These are phyloP conservation scores for Hypomesus transpacificus DNA, from an alignment of 2,113 vertebrate species.

Conservation along the genomic window DNA sequence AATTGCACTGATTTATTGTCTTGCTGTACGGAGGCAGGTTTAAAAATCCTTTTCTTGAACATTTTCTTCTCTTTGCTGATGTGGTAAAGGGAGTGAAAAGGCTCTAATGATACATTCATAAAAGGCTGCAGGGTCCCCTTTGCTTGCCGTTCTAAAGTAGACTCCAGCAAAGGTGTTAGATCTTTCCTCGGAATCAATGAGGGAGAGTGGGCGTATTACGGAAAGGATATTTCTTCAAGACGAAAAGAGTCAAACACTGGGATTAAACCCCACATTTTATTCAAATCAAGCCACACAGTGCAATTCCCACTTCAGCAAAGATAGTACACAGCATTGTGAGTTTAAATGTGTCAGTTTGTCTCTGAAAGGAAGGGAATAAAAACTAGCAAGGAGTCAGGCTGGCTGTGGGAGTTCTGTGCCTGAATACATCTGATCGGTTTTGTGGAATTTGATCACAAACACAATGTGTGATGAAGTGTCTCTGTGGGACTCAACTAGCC, in stretches of 20 bases:
- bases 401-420: not conserved
- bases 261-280: slow-evolving; percentile 15
- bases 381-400: not conserved
- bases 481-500: too few relatives aligned
- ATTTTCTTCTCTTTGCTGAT: too few relatives aligned
- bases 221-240: slow-evolving; percentile 15
- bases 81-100: too few relatives aligned
- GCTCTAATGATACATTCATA: not conserved
- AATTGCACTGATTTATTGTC: too few relatives aligned
- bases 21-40: too few relatives aligned
- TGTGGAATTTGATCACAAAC: not conserved
- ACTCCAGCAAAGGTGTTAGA: not conserved
- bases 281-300: slow-evolving; percentile 12
- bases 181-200: slow-evolving; percentile 12
- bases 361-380: not conserved
- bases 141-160: not conserved
- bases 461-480: too few relatives aligned
- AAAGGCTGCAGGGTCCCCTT: not conserved
- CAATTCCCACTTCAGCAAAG: slow-evolving; percentile 6
- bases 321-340: not conserved
- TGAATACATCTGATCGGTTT: not conserved
- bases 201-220: slow-evolving; percentile 26
- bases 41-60: too few relatives aligned
- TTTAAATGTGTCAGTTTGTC: not conserved
- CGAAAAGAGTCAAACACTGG: slow-evolving; percentile 9